phyloP scores from a whole-genome alignment of 2,797 vertebrate genomes.

The Pyrocephalus nanus region DNA sequence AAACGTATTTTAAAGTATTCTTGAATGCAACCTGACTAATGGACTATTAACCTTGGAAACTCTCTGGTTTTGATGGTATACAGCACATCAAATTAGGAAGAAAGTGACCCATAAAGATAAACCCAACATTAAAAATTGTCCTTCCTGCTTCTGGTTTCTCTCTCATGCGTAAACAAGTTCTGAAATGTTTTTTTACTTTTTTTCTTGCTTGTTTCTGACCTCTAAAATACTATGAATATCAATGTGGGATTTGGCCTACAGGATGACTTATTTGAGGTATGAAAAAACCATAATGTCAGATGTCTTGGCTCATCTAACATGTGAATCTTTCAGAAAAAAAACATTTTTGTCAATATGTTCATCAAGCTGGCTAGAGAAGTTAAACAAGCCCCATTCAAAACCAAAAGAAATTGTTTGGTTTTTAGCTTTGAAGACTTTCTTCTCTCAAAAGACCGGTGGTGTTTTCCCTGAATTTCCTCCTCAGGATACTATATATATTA shows the following conservation, averaged over 20 bases:
- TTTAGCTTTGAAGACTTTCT: background rate
- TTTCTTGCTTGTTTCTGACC: background rate
- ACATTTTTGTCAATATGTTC: background rate
- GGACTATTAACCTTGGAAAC: constrained; percentile 22
- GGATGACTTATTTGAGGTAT: background rate
- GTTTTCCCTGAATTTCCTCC: background rate
- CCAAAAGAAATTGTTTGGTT: background rate
- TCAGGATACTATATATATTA: background rate
- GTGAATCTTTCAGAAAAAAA: background rate
- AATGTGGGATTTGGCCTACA: background rate
- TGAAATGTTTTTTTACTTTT: background rate
- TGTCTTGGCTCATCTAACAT: background rate
- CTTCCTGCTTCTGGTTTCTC: background rate
- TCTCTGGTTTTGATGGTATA: background rate
- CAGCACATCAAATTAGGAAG: background rate
- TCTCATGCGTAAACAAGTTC: background rate
- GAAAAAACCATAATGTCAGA: background rate
- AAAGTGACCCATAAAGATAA: constrained; percentile 5
- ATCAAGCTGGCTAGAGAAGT: background rate
- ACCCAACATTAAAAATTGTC: background rate
- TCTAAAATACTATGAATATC: background rate
- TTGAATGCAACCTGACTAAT: constrained; percentile 20
- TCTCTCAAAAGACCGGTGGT: background rate
- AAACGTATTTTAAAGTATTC: constrained; percentile 10
- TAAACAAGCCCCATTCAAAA: background rate